Conservation (phyloP, 2,113 vertebrate species). For the Macrotus californicus region DNA sequence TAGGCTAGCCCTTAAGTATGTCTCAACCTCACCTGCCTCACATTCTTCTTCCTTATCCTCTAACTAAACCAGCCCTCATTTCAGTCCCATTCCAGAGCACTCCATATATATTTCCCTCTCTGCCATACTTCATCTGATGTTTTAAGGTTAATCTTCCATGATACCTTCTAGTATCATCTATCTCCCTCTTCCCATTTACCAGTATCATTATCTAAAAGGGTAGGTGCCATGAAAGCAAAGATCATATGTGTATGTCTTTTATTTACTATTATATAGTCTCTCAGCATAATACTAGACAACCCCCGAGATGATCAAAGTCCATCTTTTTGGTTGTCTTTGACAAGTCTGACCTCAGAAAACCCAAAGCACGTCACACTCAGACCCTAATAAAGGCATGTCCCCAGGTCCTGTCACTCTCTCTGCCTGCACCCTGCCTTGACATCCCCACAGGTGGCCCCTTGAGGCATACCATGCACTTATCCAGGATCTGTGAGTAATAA, state of each 20-base stretch:
- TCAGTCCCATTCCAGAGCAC: neutral
- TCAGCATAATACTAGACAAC: neutral
- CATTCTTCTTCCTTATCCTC: neutral
- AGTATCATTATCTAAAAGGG: neutral
- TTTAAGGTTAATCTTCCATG: neutral
- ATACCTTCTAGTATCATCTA: neutral
- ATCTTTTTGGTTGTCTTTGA: neutral
- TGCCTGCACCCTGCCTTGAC: neutral
- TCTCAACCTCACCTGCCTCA: neutral
- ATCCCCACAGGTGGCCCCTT: neutral
- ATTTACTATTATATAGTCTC: fast-evolving
- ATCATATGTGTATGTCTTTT: neutral
- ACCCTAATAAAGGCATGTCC: neutral
- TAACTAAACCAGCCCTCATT: neutral
- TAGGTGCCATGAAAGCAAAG: neutral
- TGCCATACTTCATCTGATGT: neutral
- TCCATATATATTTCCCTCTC: neutral
- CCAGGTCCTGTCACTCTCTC: neutral
- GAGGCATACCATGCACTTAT: neutral
- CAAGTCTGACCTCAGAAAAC: neutral
- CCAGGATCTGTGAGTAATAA: neutral
- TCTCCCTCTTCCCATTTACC: neutral
- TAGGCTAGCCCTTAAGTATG: neutral
- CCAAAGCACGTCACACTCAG: neutral
- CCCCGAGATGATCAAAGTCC: neutral